Base-by-base conservation (phyloP, 2,888 invertebrate genomes). In the Cheilosia vernalis region DNA sequence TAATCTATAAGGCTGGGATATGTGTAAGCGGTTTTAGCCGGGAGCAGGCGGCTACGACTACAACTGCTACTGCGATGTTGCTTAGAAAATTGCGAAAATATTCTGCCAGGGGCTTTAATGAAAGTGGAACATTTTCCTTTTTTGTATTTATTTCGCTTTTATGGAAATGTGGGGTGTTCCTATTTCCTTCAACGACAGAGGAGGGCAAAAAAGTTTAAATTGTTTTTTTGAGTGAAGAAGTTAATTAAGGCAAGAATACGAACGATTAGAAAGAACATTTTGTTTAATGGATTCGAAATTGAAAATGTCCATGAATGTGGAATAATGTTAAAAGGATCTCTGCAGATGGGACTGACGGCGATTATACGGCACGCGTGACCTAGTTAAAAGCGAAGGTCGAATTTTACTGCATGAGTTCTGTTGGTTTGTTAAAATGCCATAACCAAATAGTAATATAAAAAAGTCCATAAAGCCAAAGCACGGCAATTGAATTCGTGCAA, bases 111-210 rank as follows among this genome's bases (percentile, higher is more conserved):
- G 13, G 13, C 27, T 66, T 42, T 66, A 53, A 53, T 66, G 37
- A 66, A 66, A 66, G 19, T 24, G 17, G 7, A 40, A 53, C 51
- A 4, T 47, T 47, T 47, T 19, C 9, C 19, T 6, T 66, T 66
- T 53, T 53, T 24, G 53, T 66, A 66, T 40, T 66, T 53, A 53
- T 66, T 66, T 17, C 53, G 40, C 53, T 42, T 27, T 66, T 66
- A 66, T 51, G 66, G 27, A 47, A 66, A 53, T 66, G 30, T 19
- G 49, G 27, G 10, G 15, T 5, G 49, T 13, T 5, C 37, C 15
- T 21, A 15, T 64, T 64, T 21, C 4, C 13, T 61, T 61, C 24
- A 44, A 44, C 44, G 17, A 15, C 17, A 44, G 2, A 17, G 19
- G 47, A 10, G 19, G 9, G 19, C 9, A 6, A 24, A 10, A 15